Evolutionary conservation across 1,140 invertebrate genomes (phyloP).

Genomic region (Trachymyrmex cornetzi): DNA sequence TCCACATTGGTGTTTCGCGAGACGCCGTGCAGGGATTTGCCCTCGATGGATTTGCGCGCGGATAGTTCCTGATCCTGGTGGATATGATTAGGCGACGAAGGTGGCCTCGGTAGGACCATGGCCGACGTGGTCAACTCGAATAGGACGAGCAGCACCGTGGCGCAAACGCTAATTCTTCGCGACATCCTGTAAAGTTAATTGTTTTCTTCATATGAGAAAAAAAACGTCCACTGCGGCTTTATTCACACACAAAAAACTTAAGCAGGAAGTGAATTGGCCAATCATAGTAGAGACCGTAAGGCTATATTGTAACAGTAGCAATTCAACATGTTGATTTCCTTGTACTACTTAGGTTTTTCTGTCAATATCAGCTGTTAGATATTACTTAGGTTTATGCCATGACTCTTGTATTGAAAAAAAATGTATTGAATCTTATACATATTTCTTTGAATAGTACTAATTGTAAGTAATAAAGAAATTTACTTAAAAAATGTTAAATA

Average conservation of each 20-base stretch:
- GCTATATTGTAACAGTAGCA: no score
- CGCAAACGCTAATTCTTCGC: conserved; percentile 62
- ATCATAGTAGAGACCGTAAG: no score
- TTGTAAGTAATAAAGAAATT: no score
- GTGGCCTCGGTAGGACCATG: conserved; percentile 84
- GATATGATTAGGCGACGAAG: conserved; percentile 82
- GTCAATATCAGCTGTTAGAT: no score
- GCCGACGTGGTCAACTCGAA: conserved; percentile 76
- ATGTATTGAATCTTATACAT: no score
- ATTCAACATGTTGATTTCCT: no score
- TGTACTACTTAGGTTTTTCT: no score
- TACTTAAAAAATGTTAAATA: no score
- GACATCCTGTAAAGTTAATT: conserved; percentile 77
- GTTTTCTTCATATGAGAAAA: not conserved
- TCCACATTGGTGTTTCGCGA: conserved; percentile 80
- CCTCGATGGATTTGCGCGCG: conserved; percentile 53
- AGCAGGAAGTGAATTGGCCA: no score
- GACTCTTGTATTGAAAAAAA: no score
- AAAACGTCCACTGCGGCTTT: not conserved
- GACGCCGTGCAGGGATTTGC: conserved; percentile 72
- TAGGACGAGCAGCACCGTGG: conserved; percentile 71
- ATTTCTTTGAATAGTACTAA: no score
- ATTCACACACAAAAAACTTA: not conserved
- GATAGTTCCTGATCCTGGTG: conserved; percentile 65
- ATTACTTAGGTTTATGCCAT: no score